phyloP scores from a whole-genome alignment of 2,888 invertebrate genomes.

The Acronicta psi region DNA sequence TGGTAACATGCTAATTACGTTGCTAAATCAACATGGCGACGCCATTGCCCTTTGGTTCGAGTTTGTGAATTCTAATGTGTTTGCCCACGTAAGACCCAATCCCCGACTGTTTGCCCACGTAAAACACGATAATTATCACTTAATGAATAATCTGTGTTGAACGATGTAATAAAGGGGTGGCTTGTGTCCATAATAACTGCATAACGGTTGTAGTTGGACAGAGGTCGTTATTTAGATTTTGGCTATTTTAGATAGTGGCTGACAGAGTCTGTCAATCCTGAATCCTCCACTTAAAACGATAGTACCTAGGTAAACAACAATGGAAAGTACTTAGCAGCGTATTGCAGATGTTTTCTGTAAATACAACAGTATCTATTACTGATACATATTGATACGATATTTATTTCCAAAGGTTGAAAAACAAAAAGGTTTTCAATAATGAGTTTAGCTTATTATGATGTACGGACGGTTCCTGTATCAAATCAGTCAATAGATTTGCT shows the following conservation, averaged over 20 bases:
- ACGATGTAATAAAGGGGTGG: conserved; percentile 29
- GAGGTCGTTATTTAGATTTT: neutral
- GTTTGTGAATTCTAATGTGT: conserved; percentile 45
- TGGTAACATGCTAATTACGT: conserved; percentile 20
- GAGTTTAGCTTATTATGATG: too few relatives aligned
- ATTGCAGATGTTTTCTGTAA: too few relatives aligned
- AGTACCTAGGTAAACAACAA: too few relatives aligned
- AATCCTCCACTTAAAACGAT: too few relatives aligned
- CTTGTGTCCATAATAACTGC: conserved; percentile 17
- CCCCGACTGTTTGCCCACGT: conserved; percentile 38
- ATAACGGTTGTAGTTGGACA: conserved; percentile 8
- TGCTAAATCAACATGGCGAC: conserved; percentile 38
- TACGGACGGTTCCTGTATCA: too few relatives aligned
- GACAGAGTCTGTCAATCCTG: too few relatives aligned
- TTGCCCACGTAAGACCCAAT: conserved; percentile 46
- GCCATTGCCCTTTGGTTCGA: conserved; percentile 24
- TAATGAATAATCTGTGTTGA: conserved; percentile 29
- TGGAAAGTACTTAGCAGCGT: too few relatives aligned
- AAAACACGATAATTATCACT: conserved; percentile 39
- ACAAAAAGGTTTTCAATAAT: too few relatives aligned
- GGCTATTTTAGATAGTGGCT: neutral
- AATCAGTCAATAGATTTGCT: too few relatives aligned
- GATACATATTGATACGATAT: too few relatives aligned
- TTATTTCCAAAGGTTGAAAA: too few relatives aligned
- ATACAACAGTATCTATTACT: too few relatives aligned